These are phyloP conservation scores for Drosophila fuyamai DNA, from an alignment of 1,140 invertebrate species.

Conservation along the genomic window DNA sequence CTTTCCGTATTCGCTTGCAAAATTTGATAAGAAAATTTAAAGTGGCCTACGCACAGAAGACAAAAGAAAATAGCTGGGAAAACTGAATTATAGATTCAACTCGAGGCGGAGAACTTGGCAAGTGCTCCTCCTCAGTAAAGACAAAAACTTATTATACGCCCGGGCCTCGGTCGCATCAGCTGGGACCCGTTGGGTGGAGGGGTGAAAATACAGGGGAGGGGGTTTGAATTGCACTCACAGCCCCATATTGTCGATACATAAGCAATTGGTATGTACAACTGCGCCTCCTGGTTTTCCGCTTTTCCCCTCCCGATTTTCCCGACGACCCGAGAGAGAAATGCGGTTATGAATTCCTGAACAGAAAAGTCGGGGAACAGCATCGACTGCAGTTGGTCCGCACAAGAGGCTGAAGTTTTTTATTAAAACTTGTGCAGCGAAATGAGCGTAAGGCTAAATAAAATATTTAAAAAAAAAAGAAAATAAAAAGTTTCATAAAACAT, in stretches of 20 bases:
- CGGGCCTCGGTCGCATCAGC: conserved; percentile 58
- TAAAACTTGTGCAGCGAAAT: conserved; percentile 71
- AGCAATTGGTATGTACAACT: conserved; percentile 81
- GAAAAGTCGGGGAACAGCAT: conserved; percentile 30
- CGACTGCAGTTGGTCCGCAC: conserved; percentile 37
- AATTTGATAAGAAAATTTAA: conserved; percentile 24
- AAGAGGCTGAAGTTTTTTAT: conserved; percentile 64
- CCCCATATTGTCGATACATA: conserved; percentile 76
- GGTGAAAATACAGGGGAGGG: not conserved
- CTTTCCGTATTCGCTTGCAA: not conserved
- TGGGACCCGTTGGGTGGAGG: conserved; percentile 28
- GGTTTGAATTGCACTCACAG: conserved; percentile 7
- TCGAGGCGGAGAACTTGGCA: conserved; percentile 53
- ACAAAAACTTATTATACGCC: conserved; percentile 74
- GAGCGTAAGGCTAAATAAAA: conserved; percentile 70
- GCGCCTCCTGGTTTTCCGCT: conserved; percentile 52
- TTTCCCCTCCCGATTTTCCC: conserved; percentile 7
- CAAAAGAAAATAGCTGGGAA: conserved; percentile 28
- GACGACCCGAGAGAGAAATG: conserved; percentile 49
- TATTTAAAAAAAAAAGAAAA: conserved; percentile 22
- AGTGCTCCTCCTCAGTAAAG: conserved; percentile 25
- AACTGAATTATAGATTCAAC: conserved; percentile 70
- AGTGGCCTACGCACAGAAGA: conserved; percentile 34
- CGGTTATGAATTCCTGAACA: conserved; percentile 80
- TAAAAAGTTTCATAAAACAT: conserved; percentile 78